phyloP scores from a whole-genome alignment of 2,797 vertebrate genomes.

The Pogonophryne albipinna region DNA sequence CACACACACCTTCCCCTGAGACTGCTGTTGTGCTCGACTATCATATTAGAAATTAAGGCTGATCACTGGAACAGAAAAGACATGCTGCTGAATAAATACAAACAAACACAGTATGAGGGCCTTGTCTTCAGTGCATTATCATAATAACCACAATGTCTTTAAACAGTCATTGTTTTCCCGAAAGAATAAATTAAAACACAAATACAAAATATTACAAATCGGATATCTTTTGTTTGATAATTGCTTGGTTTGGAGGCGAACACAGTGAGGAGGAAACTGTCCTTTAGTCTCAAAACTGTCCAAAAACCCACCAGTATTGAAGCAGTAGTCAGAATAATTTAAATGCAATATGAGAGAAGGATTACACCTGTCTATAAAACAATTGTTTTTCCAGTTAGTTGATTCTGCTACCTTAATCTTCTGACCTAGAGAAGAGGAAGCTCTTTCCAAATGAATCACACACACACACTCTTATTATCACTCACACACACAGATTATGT shows the following conservation, averaged over 20 bases:
- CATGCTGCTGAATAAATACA: conserved; percentile 68
- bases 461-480: too few relatives aligned
- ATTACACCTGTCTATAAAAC: conserved; percentile 50
- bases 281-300: conserved; percentile 61
- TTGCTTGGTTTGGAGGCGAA: conserved; percentile 76
- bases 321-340: conserved; percentile 55
- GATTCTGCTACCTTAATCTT: conserved; percentile 73
- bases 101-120: conserved; percentile 81
- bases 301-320: conserved; percentile 61
- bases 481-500: conserved; percentile 39
- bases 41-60: conserved; percentile 85
- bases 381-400: conserved; percentile 65
- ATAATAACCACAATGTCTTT: conserved; percentile 74
- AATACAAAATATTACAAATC: conserved; percentile 76
- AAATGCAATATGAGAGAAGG: conserved; percentile 48
- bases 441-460: conserved; percentile 69
- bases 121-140: conserved; percentile 81
- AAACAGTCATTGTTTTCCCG: conserved; percentile 72
- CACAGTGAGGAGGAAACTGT: conserved; percentile 76
- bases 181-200: conserved; percentile 74
- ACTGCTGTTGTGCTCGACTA: conserved; percentile 86
- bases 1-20: conserved; percentile 82
- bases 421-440: conserved; percentile 80
- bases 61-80: conserved; percentile 79
- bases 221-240: conserved; percentile 56